phyloP scores from a whole-genome alignment of 2,888 invertebrate genomes.

The Epiblema foenella region DNA sequence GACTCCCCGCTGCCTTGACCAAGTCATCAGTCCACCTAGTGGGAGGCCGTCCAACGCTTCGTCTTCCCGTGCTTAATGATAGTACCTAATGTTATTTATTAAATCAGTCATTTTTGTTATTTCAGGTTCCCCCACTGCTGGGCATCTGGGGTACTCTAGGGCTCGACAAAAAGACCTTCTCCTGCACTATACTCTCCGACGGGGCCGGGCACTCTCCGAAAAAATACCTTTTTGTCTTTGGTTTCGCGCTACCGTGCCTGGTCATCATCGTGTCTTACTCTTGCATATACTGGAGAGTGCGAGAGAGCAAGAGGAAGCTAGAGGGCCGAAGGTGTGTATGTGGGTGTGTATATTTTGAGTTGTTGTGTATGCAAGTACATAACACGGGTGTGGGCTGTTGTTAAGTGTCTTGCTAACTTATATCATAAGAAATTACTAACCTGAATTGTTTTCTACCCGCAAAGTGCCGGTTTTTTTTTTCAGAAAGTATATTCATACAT shows the following conservation, averaged over 20 bases:
- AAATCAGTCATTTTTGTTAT: conserved; percentile 44
- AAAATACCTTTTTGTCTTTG: conserved; percentile 92
- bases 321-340: conserved; percentile 88
- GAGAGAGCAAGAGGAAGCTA: conserved; percentile 89
- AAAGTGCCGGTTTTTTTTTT: not conserved
- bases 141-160: conserved; percentile 95
- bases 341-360: conserved; percentile 67
- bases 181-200: conserved; percentile 92
- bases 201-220: conserved; percentile 92
- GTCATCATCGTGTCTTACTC: conserved; percentile 94
- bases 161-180: conserved; percentile 91
- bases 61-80: too few species aligned
- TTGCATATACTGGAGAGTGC: conserved; percentile 93
- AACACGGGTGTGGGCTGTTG: conserved; percentile 49
- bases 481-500: not conserved
- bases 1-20: too few species aligned
- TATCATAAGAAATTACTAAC: not conserved
- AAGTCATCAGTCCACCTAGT: too few species aligned
- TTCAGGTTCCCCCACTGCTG: conserved; percentile 90
- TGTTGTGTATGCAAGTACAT: conserved; percentile 55
- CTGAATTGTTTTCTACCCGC: not conserved
- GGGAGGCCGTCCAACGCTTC: too few species aligned
- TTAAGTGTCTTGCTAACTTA: not conserved
- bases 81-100: too few species aligned
- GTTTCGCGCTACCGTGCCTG: conserved; percentile 92